A percentile compares a stretch with the other conserved stretches of the same genome.
phyloP scores from a whole-genome alignment of 2,888 invertebrate genomes.

The Malacosoma neustria region DNA sequence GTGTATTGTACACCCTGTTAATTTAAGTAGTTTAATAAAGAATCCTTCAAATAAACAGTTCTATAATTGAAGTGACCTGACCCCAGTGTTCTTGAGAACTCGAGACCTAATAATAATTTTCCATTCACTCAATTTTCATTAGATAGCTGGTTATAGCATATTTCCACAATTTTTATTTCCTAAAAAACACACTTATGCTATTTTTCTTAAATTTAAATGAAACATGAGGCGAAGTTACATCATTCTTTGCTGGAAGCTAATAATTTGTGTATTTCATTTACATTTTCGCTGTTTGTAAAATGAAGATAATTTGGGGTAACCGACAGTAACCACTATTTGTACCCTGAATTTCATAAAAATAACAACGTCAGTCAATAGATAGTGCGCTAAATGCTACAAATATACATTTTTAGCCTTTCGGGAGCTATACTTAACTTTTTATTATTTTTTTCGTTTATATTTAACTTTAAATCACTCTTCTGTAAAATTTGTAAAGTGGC shows the following conservation, averaged over 20 bases:
- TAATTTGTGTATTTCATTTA: slow-evolving; percentile 2
- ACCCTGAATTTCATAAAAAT: slow-evolving; percentile 1
- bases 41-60: no score
- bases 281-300: slow-evolving; percentile 3
- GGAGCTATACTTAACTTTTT: slow-evolving; percentile 2
- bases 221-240: slow-evolving; percentile 1
- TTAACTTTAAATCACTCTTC: slow-evolving; percentile 2
- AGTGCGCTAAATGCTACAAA: not conserved
- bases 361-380: not conserved
- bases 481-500: slow-evolving; percentile 2
- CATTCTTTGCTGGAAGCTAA: slow-evolving; percentile 1
- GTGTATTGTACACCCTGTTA: no score
- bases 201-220: slow-evolving; percentile 2
- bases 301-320: slow-evolving; percentile 2
- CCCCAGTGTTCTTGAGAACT: no score
- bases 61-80: no score
- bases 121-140: not conserved
- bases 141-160: not conserved
- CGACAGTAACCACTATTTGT: slow-evolving; percentile 2
- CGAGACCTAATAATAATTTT: no score
- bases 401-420: slow-evolving; percentile 1
- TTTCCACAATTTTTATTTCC: not conserved
- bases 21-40: no score
- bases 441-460: slow-evolving; percentile 3
- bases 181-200: not conserved